These are phyloP conservation scores for Goniozus legneri DNA, from an alignment of 1,140 invertebrate genomes.

Conservation along the genomic window DNA sequence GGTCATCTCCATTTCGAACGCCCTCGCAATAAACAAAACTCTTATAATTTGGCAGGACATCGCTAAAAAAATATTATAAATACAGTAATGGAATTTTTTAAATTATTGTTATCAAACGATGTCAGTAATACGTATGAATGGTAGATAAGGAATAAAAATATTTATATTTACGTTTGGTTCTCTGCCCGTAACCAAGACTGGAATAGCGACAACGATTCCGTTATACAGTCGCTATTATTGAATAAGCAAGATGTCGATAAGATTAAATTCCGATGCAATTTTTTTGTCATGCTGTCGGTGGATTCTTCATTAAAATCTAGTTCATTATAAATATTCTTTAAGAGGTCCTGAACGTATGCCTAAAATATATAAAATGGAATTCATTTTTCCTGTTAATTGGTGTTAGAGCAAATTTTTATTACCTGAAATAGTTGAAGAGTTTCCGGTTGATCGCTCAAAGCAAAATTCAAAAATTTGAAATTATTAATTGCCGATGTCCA, in stretches of 20 bases:
- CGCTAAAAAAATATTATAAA: constrained; percentile 7
- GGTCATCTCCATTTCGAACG: constrained; percentile 15
- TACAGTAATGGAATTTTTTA: background rate
- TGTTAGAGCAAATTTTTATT: background rate
- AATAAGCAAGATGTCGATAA: constrained; percentile 26
- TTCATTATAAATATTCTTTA: constrained; percentile 24
- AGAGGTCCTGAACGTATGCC: constrained; percentile 19
- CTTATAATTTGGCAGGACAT: constrained; percentile 27
- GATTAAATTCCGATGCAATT: constrained; percentile 25
- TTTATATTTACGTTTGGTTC: constrained; percentile 20
- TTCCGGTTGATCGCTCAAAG: constrained; percentile 19
- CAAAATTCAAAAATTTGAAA: constrained; percentile 39
- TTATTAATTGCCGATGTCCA: constrained; percentile 53
- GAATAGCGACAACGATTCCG: constrained; percentile 23
- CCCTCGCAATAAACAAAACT: constrained; percentile 33
- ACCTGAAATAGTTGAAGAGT: constrained; percentile 24
- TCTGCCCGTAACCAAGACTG: constrained; percentile 23
- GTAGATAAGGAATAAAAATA: constrained; percentile 1
- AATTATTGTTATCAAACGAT: background rate
- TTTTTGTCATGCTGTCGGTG: constrained; percentile 12
- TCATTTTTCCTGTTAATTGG: constrained; percentile 10
- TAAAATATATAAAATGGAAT: constrained; percentile 14
- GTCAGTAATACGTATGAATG: background rate
- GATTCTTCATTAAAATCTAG: constrained; percentile 20
- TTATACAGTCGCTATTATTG: constrained; percentile 25